Conservation (phyloP, 2,888 invertebrate species). For the Lepidochrysops patricia region DNA sequence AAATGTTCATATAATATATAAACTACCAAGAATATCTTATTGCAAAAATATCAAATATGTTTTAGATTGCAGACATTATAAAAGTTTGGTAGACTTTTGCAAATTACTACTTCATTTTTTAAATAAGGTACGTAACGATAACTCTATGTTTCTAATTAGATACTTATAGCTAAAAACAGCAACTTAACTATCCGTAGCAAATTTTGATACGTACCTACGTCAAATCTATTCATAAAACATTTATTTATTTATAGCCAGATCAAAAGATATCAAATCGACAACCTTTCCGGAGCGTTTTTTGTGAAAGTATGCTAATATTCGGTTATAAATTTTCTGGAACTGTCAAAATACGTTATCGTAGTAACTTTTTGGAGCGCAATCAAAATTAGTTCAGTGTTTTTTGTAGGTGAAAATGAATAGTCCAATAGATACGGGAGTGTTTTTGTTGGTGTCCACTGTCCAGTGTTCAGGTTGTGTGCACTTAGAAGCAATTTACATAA, state of each 20-base stretch:
- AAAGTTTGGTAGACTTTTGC: too few species aligned
- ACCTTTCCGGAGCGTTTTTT: background rate
- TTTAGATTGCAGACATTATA: too few species aligned
- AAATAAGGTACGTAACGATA: too few species aligned
- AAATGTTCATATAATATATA: too few species aligned
- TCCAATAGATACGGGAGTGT: conserved; percentile 36
- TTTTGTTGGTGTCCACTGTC: conserved; percentile 31
- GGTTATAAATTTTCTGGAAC: conserved; percentile 5
- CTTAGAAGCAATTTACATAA: conserved; percentile 44
- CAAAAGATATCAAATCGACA: background rate
- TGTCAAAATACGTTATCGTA: conserved; percentile 6
- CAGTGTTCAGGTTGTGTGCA: conserved; percentile 28
- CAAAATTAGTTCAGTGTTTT: conserved; percentile 12
- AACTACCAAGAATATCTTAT: too few species aligned
- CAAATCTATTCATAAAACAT: background rate
- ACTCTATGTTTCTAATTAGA: too few species aligned
- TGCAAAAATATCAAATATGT: too few species aligned
- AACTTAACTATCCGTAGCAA: too few species aligned
- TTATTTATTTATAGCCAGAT: background rate
- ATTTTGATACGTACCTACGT: too few species aligned
- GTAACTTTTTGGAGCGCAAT: conserved; percentile 5
- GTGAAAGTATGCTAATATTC: conserved; percentile 7
- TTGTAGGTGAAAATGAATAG: conserved; percentile 37
- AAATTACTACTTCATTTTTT: too few species aligned
- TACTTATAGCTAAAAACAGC: too few species aligned